Evolutionary conservation across 2,888 invertebrate species (phyloP), one percentile per base, ranked within the genome.

Genomic region (Lasioglossum zephyrum): DNA sequence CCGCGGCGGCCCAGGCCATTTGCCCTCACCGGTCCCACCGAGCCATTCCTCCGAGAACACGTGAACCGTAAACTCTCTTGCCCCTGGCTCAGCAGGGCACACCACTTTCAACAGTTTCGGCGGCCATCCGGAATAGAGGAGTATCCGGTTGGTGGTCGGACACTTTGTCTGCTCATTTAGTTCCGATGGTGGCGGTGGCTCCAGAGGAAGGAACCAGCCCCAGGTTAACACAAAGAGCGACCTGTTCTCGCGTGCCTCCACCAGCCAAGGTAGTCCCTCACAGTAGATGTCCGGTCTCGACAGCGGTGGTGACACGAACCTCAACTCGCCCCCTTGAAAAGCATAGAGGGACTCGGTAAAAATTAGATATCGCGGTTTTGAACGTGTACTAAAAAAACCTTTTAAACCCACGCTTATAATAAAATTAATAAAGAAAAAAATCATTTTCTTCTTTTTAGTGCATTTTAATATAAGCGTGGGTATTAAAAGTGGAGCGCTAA

Each of bases 21-120:
- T 91, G 39, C 93, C 92, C 57, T 93, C 92, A 39, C 92, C 81
- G 84, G 87, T 63, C 13, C 95, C 95, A 0, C 96, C 96, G 92
- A 96, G 96, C 98, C 98, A 98, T 94, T 98, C 98, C 93, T 97
- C 97, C 57, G 97, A 97, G 95, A 98, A 98, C 86, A 98, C 96
- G 91, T 98, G 98, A 86, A 98, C 96, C 2, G 97, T 97, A 86
- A 96, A 96, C 63, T 97, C 97, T 49, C 96, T 95, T 9, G 97
- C 96, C 31, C 97, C 97, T 8, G 97, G 97, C 90, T 96, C 96
- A 0, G 97, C 96, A 0, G 98, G 98, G 92, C 98, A 98, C 57
- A 98, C 96, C 18, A 97, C 97, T 74, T 94, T 95, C n/a, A 94
- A 81, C 0, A 95, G 90, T 79, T 92, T 96, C 1, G 96, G 96